Evolutionary conservation across 2,888 invertebrate species (phyloP).

Genomic region (Drosophila kanekoi): DNA sequence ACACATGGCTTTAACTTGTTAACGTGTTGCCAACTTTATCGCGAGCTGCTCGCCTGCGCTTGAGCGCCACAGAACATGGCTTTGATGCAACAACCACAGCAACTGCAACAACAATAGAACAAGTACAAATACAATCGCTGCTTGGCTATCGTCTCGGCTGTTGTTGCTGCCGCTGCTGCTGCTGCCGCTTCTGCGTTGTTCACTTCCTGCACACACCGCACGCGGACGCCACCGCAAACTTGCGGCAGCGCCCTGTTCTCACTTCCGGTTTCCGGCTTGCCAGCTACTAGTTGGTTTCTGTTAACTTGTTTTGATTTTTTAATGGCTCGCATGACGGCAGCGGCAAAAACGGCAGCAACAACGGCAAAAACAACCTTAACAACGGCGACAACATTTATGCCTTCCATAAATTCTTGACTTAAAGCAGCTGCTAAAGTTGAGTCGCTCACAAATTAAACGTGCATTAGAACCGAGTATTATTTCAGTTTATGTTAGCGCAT

Average conservation of each 20-base stretch:
- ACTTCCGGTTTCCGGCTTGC: conserved; percentile 77
- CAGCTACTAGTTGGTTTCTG: conserved; percentile 68
- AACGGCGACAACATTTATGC: conserved; percentile 54
- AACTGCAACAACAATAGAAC: conserved; percentile 15
- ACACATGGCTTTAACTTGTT: conserved; percentile 37
- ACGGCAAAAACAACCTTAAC: conserved; percentile 28
- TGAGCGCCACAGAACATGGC: conserved; percentile 53
- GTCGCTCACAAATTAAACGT: neutral
- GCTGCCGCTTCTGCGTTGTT: conserved; percentile 35
- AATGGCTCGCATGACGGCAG: conserved; percentile 73
- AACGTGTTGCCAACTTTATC: conserved; percentile 68
- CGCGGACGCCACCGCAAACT: conserved; percentile 68
- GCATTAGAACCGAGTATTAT: too few species aligned
- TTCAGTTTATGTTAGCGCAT: too few species aligned
- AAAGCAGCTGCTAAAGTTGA: conserved; percentile 29
- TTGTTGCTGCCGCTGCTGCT: conserved; percentile 5
- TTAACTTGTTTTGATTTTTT: conserved; percentile 81
- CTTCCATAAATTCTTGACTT: conserved; percentile 51
- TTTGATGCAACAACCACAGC: conserved; percentile 50
- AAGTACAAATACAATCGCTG: conserved; percentile 33
- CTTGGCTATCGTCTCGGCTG: conserved; percentile 24
- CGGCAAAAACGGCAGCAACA: conserved; percentile 28
- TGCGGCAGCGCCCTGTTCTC: conserved; percentile 76
- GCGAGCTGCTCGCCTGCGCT: conserved; percentile 52
- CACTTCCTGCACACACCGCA: conserved; percentile 69